These are phyloP conservation scores for Nasonia vitripennis DNA, from an alignment of 1,140 invertebrate species.

Conservation along the genomic window DNA sequence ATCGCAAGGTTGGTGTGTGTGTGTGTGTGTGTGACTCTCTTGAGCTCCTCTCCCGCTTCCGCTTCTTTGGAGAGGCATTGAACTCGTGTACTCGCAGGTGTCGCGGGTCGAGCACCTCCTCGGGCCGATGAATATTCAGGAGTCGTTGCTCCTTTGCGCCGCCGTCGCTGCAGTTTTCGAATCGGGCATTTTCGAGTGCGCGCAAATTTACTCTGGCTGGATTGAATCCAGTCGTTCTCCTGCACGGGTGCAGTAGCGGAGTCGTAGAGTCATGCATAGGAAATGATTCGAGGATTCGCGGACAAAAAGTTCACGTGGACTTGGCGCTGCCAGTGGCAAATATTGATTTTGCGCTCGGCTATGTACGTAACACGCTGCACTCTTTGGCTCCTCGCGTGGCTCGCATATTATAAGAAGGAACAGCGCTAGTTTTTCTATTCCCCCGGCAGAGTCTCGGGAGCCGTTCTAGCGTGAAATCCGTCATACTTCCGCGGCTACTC, in stretches of 20 bases:
- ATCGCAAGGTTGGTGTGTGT: slow-evolving; percentile 4
- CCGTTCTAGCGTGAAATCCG: background rate
- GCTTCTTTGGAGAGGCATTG: too few species aligned
- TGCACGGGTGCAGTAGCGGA: too few species aligned
- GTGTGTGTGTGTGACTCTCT: background rate
- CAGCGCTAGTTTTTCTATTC: background rate
- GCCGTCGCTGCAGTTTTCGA: background rate
- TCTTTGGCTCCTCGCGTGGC: background rate
- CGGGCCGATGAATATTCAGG: too few species aligned
- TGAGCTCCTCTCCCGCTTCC: background rate
- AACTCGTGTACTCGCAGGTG: too few species aligned
- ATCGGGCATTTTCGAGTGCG: background rate
- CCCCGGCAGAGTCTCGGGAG: background rate
- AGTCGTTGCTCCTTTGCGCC: too few species aligned
- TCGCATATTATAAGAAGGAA: background rate
- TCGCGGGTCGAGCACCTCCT: too few species aligned
- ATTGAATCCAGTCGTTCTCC: too few species aligned
- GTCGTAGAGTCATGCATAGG: too few species aligned
- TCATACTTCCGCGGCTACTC: background rate
- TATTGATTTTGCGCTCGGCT: background rate
- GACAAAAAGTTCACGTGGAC: background rate
- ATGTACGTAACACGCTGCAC: background rate
- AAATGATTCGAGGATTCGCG: too few species aligned
- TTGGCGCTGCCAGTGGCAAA: background rate
- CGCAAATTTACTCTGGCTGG: background rate